A percentile compares a stretch with the other conserved stretches of the same genome.
Evolutionary conservation across 1,140 invertebrate species (phyloP).

Genomic region (Lepidurus arcticus): DNA sequence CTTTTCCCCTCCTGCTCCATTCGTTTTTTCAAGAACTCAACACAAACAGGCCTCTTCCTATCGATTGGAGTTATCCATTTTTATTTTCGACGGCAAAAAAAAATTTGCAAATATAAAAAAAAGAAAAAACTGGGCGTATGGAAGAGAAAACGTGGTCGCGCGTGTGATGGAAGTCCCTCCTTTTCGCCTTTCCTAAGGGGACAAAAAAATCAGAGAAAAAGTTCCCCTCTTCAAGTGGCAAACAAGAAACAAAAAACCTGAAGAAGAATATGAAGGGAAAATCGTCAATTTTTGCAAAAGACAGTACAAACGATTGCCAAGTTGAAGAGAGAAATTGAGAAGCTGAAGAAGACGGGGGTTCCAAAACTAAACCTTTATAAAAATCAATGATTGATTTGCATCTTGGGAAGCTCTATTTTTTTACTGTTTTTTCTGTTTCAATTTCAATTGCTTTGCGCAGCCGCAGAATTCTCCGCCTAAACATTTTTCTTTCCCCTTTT

Average conservation of each 20-base stretch:
- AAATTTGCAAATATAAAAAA: background rate
- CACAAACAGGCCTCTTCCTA: background rate
- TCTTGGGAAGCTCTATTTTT: slow-evolving; percentile 17
- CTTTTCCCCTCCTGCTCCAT: background rate
- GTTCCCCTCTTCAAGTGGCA: background rate
- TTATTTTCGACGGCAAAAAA: slow-evolving; percentile 12
- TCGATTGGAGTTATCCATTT: background rate
- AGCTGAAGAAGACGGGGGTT: slow-evolving; percentile 8
- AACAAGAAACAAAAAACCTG: background rate
- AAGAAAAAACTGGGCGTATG: background rate
- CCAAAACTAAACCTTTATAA: background rate
- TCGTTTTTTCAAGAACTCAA: background rate
- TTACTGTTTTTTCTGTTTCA: background rate
- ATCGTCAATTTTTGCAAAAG: background rate
- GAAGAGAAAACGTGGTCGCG: background rate
- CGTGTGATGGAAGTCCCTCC: slow-evolving; percentile 2
- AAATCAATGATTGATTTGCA: slow-evolving; percentile 9
- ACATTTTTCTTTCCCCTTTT: background rate
- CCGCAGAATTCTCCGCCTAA: background rate
- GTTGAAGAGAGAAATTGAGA: background rate
- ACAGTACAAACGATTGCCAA: slow-evolving; percentile 20
- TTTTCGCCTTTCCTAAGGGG: background rate
- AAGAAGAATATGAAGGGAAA: background rate
- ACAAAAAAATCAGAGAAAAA: background rate
- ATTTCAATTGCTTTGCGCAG: background rate